phyloP scores from a whole-genome alignment of 2,113 vertebrate genomes.

The Anhinga rufa region DNA sequence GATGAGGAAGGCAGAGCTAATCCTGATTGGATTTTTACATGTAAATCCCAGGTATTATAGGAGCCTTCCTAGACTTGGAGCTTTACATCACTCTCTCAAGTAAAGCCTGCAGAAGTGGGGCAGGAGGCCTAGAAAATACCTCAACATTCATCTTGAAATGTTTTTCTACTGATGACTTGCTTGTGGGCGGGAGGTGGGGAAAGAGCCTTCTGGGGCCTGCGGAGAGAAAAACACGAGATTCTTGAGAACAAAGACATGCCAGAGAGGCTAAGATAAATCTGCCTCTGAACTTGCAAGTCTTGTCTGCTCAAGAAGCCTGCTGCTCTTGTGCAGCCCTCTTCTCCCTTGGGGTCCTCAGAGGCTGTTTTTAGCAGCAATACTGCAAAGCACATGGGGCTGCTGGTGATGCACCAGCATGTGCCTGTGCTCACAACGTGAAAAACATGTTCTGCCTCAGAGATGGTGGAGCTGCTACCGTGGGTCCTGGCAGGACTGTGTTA shows the following conservation, averaged over 20 bases:
- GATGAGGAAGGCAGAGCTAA: neutral
- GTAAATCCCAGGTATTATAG: neutral
- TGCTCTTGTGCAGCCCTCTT: neutral
- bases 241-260: neutral
- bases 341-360: neutral
- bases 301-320: neutral
- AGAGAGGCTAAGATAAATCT: neutral
- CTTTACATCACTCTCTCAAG: neutral
- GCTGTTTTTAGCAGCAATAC: neutral
- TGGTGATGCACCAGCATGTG: neutral
- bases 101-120: neutral
- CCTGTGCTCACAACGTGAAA: rapidly evolving
- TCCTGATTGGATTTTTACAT: neutral
- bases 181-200: neutral
- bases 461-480: neutral
- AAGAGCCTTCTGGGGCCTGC: neutral
- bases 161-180: neutral
- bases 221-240: neutral
- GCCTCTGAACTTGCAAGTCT: neutral
- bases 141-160: neutral
- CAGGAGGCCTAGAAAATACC: neutral
- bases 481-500: neutral
- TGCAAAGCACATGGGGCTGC: neutral
- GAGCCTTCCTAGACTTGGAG: neutral
- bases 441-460: neutral